Evolutionary conservation across 1,140 invertebrate genomes (phyloP).

Genomic region (Calycopis cecrops): DNA sequence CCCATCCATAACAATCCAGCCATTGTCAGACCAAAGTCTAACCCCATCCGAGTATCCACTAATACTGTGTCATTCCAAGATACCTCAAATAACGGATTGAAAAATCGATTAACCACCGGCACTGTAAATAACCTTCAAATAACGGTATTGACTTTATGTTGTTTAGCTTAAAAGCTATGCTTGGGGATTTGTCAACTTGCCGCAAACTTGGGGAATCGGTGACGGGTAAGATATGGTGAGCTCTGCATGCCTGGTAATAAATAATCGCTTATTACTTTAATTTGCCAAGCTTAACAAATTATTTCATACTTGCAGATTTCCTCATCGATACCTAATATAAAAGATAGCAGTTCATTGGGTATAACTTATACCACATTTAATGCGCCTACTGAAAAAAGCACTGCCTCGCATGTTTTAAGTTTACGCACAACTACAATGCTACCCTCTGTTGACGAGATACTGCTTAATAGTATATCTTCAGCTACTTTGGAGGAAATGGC

Average conservation of each 20-base stretch:
- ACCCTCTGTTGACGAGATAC: conserved; percentile 72
- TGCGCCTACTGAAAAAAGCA: conserved; percentile 69
- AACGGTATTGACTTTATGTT: conserved; percentile 72
- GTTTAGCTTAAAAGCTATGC: conserved; percentile 65
- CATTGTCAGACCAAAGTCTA: conserved; percentile 73
- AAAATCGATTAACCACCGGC: conserved; percentile 68
- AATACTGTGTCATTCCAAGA: conserved; percentile 71
- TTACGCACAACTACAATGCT: conserved; percentile 74
- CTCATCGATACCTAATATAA: conserved; percentile 69
- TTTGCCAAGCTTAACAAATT: conserved; percentile 58
- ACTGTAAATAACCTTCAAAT: conserved; percentile 75
- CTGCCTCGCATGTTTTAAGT: conserved; percentile 75
- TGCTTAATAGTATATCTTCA: conserved; percentile 74
- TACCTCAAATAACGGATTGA: conserved; percentile 67
- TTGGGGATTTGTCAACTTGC: conserved; percentile 43
- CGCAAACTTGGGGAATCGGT: conserved; percentile 25
- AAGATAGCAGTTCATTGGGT: conserved; percentile 66
- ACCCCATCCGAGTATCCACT: conserved; percentile 72
- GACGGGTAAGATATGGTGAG: conserved; percentile 38
- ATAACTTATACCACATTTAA: conserved; percentile 63
- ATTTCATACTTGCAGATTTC: conserved; percentile 72
- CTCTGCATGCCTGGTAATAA: conserved; percentile 49
- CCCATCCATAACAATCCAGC: conserved; percentile 75
- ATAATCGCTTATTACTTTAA: conserved; percentile 44
- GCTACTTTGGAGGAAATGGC: conserved; percentile 72